phyloP scores from a whole-genome alignment of 2,888 invertebrate species.

The Lepidocyrtinus sp. region DNA sequence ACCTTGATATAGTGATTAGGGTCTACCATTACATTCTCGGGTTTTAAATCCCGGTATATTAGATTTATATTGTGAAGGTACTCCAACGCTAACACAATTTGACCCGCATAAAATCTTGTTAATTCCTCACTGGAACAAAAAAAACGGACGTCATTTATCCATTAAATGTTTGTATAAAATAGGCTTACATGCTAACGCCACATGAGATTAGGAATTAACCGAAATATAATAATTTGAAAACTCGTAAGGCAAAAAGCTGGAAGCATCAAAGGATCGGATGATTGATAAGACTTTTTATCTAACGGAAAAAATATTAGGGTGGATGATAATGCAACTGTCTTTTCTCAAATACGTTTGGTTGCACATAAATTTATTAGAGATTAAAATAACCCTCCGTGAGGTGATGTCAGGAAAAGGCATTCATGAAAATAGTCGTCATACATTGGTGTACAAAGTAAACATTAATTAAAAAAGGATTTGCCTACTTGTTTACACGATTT shows the following conservation, averaged over 20 bases:
- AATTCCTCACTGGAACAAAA: conserved; percentile 37
- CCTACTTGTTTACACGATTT: neutral
- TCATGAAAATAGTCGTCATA: too few species aligned
- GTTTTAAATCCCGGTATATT: conserved; percentile 54
- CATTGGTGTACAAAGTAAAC: neutral
- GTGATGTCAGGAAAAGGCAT: too few species aligned
- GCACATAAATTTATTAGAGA: too few species aligned
- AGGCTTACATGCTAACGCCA: too few species aligned
- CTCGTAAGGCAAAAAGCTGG: neutral
- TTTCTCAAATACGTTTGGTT: too few species aligned
- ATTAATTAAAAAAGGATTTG: neutral
- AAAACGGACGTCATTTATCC: neutral
- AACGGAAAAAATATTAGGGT: neutral
- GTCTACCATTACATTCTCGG: conserved; percentile 52
- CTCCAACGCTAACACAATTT: conserved; percentile 49
- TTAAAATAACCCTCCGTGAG: too few species aligned
- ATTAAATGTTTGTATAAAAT: neutral
- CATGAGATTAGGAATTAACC: too few species aligned
- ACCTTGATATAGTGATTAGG: conserved; percentile 48
- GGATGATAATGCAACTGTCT: too few species aligned
- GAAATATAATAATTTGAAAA: neutral
- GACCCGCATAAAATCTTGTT: conserved; percentile 44
- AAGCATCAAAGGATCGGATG: neutral
- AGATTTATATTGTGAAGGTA: conserved; percentile 49
- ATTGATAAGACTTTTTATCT: neutral